These are phyloP conservation scores for Poeciliopsis infans DNA, from an alignment of 2,797 vertebrate genomes.

Conservation along the genomic window DNA sequence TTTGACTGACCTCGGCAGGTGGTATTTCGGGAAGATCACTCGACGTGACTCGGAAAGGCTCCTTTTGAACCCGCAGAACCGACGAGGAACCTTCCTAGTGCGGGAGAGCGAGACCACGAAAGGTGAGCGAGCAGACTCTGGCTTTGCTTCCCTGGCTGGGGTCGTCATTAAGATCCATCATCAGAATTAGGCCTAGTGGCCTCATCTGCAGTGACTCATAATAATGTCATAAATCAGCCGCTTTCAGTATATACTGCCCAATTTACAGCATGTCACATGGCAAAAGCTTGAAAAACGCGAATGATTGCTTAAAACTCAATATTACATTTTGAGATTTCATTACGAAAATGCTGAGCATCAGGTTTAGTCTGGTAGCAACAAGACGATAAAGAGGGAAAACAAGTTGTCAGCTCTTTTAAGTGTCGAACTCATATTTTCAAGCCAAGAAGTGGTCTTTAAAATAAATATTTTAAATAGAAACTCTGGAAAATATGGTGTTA, in stretches of 20 bases:
- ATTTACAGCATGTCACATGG: neutral
- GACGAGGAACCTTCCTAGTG: conserved; percentile 93
- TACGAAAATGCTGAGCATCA: neutral
- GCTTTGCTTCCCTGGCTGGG: conserved; percentile 18
- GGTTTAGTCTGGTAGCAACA: neutral
- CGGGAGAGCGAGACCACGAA: conserved; percentile 97
- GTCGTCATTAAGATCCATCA: conserved; percentile 14
- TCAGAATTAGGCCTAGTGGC: conserved; percentile 8
- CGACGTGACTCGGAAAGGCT: conserved; percentile 93
- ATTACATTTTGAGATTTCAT: neutral
- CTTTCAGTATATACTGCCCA: neutral
- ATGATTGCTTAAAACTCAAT: neutral
- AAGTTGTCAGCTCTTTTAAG: neutral
- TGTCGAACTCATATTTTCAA: neutral
- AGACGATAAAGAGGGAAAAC: neutral
- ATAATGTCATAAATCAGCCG: conserved; percentile 9
- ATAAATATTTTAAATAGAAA: neutral
- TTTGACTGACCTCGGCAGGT: conserved; percentile 81
- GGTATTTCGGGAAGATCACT: conserved; percentile 98
- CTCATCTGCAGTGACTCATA: neutral
- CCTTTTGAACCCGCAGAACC: conserved; percentile 91
- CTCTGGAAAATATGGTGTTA: neutral
- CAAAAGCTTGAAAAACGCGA: neutral
- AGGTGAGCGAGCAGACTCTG: conserved; percentile 78
- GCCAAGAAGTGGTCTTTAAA: neutral